Percentiles rank a stretch among this genome's conserved stretches.
These are phyloP conservation scores for Cosmia trapezina DNA, from an alignment of 2,888 invertebrate species.

Conservation along the genomic window DNA sequence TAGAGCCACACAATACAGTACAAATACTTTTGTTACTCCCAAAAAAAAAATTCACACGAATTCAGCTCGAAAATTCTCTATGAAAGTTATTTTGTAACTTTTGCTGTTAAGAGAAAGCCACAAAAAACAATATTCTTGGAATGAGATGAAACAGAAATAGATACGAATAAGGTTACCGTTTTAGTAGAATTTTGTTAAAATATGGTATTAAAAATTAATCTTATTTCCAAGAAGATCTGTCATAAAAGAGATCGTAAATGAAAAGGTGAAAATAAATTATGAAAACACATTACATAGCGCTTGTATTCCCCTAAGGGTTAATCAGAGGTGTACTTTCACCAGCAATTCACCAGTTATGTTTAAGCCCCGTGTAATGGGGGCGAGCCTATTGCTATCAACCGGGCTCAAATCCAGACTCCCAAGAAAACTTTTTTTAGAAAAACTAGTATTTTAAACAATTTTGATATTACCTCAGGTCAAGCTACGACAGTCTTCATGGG, in stretches of 20 bases:
- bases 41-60: slow-evolving; percentile 35
- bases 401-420: not conserved
- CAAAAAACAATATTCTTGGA: slow-evolving; percentile 41
- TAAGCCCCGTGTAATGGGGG: too few species aligned
- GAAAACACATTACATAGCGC: not conserved
- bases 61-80: slow-evolving; percentile 28
- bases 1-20: slow-evolving; percentile 5
- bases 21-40: slow-evolving; percentile 26
- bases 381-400: not conserved
- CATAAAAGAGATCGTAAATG: not conserved
- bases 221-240: not conserved
- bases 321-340: not conserved
- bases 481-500: not conserved
- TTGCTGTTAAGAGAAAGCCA: slow-evolving; percentile 23
- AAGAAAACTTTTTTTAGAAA: not conserved
- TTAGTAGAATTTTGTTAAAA: not conserved
- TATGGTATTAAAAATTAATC: not conserved
- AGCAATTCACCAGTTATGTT: too few species aligned
- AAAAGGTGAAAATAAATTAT: not conserved
- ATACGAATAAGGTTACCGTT: not conserved
- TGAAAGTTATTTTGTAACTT: slow-evolving; percentile 41
- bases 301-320: not conserved
- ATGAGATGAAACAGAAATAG: slow-evolving; percentile 7
- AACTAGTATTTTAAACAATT: not conserved
- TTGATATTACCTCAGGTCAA: not conserved